These are phyloP conservation scores for Echinometra lucunter DNA, from an alignment of 53 echinoderm and acorn worm genomes.

Conservation along the genomic window DNA sequence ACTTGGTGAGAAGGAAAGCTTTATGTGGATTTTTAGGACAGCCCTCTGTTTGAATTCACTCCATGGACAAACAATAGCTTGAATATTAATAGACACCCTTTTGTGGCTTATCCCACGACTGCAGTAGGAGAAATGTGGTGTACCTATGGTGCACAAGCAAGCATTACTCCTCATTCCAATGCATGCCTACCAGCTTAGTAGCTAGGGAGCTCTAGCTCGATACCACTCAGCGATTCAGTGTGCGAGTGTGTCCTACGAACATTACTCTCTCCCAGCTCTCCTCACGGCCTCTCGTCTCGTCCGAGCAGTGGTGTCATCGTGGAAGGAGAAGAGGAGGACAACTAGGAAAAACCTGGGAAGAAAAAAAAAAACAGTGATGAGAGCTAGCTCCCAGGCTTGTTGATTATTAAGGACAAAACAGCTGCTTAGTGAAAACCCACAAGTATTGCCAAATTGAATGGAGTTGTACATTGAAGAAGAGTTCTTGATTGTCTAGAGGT, in stretches of 20 bases:
- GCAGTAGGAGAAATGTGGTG: background rate
- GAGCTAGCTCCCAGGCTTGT: background rate
- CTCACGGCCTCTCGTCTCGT: background rate
- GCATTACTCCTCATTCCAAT: background rate
- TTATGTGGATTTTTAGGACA: background rate
- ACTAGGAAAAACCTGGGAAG: background rate
- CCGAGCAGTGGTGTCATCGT: background rate
- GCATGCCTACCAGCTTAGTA: background rate
- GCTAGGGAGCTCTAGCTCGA: background rate
- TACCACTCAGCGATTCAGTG: background rate
- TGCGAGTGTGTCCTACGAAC: conserved; percentile 6
- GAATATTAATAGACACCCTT: conserved; percentile 28
- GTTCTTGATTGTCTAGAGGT: background rate
- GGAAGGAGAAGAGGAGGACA: background rate
- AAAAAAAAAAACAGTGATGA: background rate
- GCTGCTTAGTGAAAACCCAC: background rate
- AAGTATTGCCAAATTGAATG: conserved; percentile 2
- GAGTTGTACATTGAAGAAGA: background rate
- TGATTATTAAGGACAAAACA: conserved; percentile 7
- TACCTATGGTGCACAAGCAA: background rate
- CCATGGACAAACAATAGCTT: background rate
- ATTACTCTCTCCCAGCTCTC: background rate
- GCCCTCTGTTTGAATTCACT: background rate
- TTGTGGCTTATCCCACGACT: background rate
- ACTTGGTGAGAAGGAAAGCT: background rate